Base-by-base conservation (phyloP, 2,113 vertebrate species). In the Albula goreensis region DNA sequence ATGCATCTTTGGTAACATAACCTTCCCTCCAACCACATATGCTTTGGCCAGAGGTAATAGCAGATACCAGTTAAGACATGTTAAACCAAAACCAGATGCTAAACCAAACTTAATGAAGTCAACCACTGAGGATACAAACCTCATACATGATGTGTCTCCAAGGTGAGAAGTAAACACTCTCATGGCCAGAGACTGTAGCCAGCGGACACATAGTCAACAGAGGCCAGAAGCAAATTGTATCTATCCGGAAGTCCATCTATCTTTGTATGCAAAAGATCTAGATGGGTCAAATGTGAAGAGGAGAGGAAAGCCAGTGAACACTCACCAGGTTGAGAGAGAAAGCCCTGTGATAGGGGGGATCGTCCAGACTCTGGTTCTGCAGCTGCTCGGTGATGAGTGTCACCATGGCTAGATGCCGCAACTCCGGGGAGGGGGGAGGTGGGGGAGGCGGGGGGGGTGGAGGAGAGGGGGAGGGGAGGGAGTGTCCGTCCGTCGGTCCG, bases 361-460 rank as follows among this genome's bases (percentile, higher is more conserved):
- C 96, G 90, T 97, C 96, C 93, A 97, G 93, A 93, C 95, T 97
- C 94, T 97, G 97, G 92, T 96, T 97, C 91, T 96, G 94, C 89
- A 97, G 96, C 93, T 96, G 96, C 90, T 97, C 96, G 81, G 97
- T 96, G 92, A 97, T 96, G 92, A 97, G 94, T 4, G 96, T 96
- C 92, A 97, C 97, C 96, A 97, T 97, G 93, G 92, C 94, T 91
- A 90, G 87, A 83, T 74, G 86, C 81, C 85, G 50, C 53, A 13
- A 50, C 87, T 83, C 83, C 84, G 88, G 56, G 81, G 82, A 88
- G 19, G 80, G 82, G 25, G 79, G 87, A 84, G 52, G 70, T 78
- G 81, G 88, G 81, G 81, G 78, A 80, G 22, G 17, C 2, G 80
- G 12, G 48, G 52, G 85, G 84, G 86, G 81, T 17, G 49, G 11